These are phyloP conservation scores for Luperina nickerlii DNA, from an alignment of 2,888 invertebrate species.

Conservation along the genomic window DNA sequence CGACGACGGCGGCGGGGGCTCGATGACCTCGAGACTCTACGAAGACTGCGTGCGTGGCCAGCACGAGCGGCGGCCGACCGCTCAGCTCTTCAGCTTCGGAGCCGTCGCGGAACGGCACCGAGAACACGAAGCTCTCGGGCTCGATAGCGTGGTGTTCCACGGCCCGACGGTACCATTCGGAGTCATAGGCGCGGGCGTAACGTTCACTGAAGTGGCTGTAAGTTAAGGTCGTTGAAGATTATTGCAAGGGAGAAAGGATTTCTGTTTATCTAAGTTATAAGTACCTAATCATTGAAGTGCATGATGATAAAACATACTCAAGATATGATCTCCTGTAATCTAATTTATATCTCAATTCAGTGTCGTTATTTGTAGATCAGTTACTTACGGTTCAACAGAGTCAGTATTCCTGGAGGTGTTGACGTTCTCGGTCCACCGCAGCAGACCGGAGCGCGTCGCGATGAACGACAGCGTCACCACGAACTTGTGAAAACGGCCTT, in stretches of 20 bases:
- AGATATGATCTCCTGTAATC: neutral
- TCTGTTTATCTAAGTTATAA: neutral
- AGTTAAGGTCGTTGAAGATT: neutral
- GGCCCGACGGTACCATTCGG: slow-evolving; percentile 97
- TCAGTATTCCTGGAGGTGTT: slow-evolving; percentile 87
- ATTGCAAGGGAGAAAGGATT: neutral
- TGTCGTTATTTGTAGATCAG: neutral
- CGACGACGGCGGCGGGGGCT: slow-evolving; percentile 98
- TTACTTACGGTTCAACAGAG: slow-evolving; percentile 92
- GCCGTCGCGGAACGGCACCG: slow-evolving; percentile 94
- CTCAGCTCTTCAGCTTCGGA: slow-evolving; percentile 90
- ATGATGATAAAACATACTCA: neutral
- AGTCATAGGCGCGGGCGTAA: slow-evolving; percentile 95
- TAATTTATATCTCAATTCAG: neutral
- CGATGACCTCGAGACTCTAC: slow-evolving; percentile 95
- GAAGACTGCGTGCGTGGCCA: slow-evolving; percentile 97
- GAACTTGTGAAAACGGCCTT: slow-evolving; percentile 96
- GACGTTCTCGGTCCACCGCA: slow-evolving; percentile 95
- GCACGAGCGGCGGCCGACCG: slow-evolving; percentile 92
- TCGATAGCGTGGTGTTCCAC: slow-evolving; percentile 97
- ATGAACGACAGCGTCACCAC: slow-evolving; percentile 96
- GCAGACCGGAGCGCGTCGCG: slow-evolving; percentile 96
- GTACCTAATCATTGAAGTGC: neutral
- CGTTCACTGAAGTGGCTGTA: slow-evolving; percentile 95
- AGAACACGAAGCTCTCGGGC: slow-evolving; percentile 97